A percentile compares a stretch with the other conserved stretches of the same genome.
phyloP scores from a whole-genome alignment of 2,797 vertebrate genomes.

The Sphaeramia orbicularis region DNA sequence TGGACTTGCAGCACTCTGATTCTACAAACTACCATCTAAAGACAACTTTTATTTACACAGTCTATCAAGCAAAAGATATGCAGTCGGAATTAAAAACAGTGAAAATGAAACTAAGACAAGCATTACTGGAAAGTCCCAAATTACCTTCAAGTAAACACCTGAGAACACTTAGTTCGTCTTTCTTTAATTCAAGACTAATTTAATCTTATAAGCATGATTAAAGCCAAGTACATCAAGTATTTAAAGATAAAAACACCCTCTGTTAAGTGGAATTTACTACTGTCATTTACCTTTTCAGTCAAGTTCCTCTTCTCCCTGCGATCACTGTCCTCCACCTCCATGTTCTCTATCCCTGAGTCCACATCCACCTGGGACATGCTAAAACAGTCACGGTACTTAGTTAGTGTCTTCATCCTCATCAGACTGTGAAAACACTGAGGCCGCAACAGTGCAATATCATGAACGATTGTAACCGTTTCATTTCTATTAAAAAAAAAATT shows the following conservation, averaged over 20 bases:
- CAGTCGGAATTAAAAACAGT: background rate
- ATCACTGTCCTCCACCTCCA: conserved; percentile 98
- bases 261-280: background rate
- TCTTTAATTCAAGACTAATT: background rate
- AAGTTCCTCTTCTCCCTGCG: conserved; percentile 97
- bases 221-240: conserved; percentile 19
- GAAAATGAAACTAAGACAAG: conserved; percentile 41
- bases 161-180: conserved; percentile 3
- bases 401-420: background rate
- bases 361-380: conserved; percentile 99
- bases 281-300: conserved; percentile 90
- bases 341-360: conserved; percentile 99
- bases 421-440: conserved; percentile 5
- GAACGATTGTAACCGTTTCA: background rate
- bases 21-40: background rate
- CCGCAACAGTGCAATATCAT: background rate
- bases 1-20: background rate
- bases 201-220: conserved; percentile 18
- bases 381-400: conserved; percentile 30
- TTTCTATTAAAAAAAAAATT: conserved; percentile 3
- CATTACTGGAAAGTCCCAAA: conserved; percentile 25
- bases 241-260: background rate
- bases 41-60: background rate
- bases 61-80: conserved; percentile 4
- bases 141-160: conserved; percentile 1